Percentiles rank a stretch among this genome's conserved stretches.
Evolutionary conservation across 2,888 invertebrate species (phyloP).

Genomic region (Cepaea hortensis): DNA sequence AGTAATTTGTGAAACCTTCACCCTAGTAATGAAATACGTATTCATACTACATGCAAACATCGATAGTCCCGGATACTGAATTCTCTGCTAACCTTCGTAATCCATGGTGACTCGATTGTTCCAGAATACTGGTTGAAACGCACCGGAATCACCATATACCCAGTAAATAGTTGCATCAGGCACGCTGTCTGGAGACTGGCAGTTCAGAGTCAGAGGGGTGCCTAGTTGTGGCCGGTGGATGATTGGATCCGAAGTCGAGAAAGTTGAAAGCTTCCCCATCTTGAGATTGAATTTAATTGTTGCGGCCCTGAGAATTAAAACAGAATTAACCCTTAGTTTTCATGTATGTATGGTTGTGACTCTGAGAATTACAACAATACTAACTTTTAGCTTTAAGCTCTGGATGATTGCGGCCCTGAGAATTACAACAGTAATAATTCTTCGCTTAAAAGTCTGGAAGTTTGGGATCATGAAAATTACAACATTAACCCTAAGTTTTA

Average conservation of each 20-base stretch:
- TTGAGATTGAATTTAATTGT: slow-evolving; percentile 40
- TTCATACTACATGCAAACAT: too few relatives aligned
- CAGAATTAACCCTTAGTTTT: neutral
- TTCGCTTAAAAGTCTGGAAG: too few relatives aligned
- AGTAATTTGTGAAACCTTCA: too few relatives aligned
- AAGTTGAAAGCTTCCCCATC: slow-evolving; percentile 38
- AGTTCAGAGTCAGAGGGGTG: slow-evolving; percentile 10
- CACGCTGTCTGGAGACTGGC: slow-evolving; percentile 41
- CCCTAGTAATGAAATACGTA: too few relatives aligned
- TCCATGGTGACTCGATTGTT: slow-evolving; percentile 39
- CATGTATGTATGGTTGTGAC: neutral
- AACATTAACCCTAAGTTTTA: too few relatives aligned
- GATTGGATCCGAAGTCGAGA: neutral
- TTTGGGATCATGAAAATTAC: too few relatives aligned
- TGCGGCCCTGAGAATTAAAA: slow-evolving; percentile 19
- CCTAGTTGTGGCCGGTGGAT: slow-evolving; percentile 21
- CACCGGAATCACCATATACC: neutral
- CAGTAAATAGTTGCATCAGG: slow-evolving; percentile 42
- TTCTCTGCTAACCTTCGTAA: slow-evolving; percentile 31
- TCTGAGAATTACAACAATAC: neutral
- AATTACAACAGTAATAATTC: neutral
- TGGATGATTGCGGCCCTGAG: neutral
- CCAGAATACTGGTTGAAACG: slow-evolving; percentile 26
- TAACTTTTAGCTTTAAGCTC: too few relatives aligned
- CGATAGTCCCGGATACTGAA: too few relatives aligned